Base-by-base conservation (phyloP, 37 sponge, comb jelly and placozoan genomes). In the Theonella swinhoei region DNA sequence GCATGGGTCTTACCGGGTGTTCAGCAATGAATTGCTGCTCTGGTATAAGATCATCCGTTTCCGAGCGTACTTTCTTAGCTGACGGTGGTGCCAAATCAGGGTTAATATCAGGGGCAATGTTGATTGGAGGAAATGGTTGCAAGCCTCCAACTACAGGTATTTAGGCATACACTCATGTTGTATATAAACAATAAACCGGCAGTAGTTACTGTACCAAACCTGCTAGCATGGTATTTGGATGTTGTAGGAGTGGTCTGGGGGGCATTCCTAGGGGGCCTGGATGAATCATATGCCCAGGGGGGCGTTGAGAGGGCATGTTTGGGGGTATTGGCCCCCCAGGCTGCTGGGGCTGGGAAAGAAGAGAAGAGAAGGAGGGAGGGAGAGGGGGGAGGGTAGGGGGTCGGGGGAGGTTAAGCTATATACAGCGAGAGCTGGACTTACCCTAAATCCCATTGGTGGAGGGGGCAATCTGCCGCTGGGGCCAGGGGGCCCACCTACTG, bases 1-100 rank as follows among this genome's bases (percentile, higher is more conserved):
- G 14, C 54, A 47, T 17, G 14, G 54, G 1, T 80, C 90, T 88
- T 68, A 93, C 94, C 25, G 93, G 96, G 80, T 95, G 68, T 22
- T 32, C 42, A 61, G 85, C 41, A 23, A 95, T 80, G 76, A 93
- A 95, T 33, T 83, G 67, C n/a, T 84, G 66, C 61, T 95, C 96
- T 2, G 88, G 91, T 11, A 93, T 80, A 3, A 93, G 67, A 20
- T 80, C 68, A n/a, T 88, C 92, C 1, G 33, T 36, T 0, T 92
- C 96, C 14, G 72, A 39, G 20, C 74, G 54, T 17, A 71, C 64
- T 23, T 81, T 70, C 71, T 95, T 95, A 25, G 87, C 83, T 3
- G 39, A 63, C 0, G 92, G 92, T 0, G 93, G 91, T 25, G 72
- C 87, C 62, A 59, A 17, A 28, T 79, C 71, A 39, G 80, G 87